Base-by-base conservation (phyloP, 2,888 invertebrate genomes). In the Ormyrus labotus region DNA sequence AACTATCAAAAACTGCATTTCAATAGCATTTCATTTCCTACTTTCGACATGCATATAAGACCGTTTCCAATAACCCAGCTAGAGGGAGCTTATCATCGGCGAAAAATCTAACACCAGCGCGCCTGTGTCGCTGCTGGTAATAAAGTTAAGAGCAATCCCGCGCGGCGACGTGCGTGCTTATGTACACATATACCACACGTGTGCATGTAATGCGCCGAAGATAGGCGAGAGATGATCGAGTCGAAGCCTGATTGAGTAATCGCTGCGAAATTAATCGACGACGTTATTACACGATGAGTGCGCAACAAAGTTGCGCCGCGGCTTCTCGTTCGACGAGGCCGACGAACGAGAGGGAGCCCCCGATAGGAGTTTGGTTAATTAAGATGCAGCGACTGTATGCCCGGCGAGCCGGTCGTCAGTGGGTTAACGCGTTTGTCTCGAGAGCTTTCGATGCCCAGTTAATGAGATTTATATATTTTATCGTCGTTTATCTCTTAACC, bases 241-340 rank as follows among this genome's bases (percentile, higher is more conserved):
- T 71, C 70, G 61, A 47, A 67, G 57, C n/a, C 55, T 72, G 74
- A 80, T 80, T 70, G 74, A 69, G 65, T 80, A 80, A 80, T 73
- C 70, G 74, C 65, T 47, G 64, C 55, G 70, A 70, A 80, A 80
- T 75, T 74, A 80, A 80, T 80, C 70, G 13, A 68, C 74, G 57
- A 8, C 64, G 64, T 64, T 75, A 75, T 69, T 61, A 70, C 11
- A 51, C 47, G 70, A 74, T 70, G 70, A 70, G 64, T 64, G 48
- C 45, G 69, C 80, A 79, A 70, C 34, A 69, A 79, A 74, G 58
- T 79, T 79, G 45, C 34, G 47, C 48, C 53, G 53, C 68, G 19
- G 19, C 19, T 19, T 2, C 19, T 45, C 51, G 34, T 6, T 61
- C 10, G 0, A 48, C 48, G 34, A 19, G 11, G 47, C n/a, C 6